Evolutionary conservation across 2,797 vertebrate species (phyloP).

Genomic region (Uromys caudimaculatus): DNA sequence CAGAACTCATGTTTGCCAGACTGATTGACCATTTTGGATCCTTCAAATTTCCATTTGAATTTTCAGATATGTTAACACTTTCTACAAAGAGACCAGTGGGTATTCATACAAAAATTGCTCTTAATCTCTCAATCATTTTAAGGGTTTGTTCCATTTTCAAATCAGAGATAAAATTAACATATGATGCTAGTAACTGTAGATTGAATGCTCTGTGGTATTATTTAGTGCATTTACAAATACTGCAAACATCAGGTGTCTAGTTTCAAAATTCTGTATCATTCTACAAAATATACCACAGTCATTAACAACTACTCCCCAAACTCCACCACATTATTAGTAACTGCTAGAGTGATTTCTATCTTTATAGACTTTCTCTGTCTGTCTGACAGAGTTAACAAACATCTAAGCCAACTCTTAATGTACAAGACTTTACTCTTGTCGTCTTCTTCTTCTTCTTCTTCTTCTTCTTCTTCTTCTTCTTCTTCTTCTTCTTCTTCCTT

Average conservation of each 20-base stretch:
- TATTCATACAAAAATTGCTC: not conserved
- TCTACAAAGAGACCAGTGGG: not conserved
- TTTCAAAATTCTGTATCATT: not conserved
- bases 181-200: no score
- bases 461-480: no score
- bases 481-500: no score
- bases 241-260: no score
- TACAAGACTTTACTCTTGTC: not conserved
- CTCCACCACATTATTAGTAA: no score
- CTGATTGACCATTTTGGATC: not conserved
- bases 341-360: not conserved
- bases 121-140: no score
- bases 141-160: no score
- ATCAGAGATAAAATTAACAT: no score
- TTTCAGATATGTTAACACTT: not conserved
- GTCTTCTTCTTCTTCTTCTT: no score
- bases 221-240: not conserved
- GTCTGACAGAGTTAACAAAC: not conserved
- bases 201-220: not conserved
- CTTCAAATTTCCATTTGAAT: not conserved
- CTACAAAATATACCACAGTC: not conserved
- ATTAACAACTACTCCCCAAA: not conserved
- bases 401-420: no score
- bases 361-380: not conserved
- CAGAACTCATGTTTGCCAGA: not conserved